phyloP scores from a whole-genome alignment of 2,888 invertebrate species.

The Crepidodera aurea region DNA sequence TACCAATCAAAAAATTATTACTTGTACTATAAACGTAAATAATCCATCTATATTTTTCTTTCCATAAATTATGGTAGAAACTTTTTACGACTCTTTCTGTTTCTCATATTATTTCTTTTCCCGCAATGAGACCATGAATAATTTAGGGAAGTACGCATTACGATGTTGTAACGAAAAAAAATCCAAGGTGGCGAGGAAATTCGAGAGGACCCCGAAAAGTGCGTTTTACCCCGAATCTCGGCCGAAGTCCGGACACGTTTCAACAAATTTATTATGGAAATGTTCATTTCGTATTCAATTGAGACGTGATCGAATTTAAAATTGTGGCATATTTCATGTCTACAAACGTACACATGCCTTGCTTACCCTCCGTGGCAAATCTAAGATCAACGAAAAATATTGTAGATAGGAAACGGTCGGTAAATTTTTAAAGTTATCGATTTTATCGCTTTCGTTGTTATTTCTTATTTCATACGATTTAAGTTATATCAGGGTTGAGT shows the following conservation, averaged over 20 bases:
- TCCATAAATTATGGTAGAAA: too few relatives aligned
- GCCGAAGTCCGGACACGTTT: conserved; percentile 56
- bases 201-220: conserved; percentile 17
- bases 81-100: background rate
- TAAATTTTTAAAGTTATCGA: conserved; percentile 15
- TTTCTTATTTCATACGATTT: background rate
- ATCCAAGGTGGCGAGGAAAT: background rate
- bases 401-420: conserved; percentile 2
- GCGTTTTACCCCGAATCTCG: conserved; percentile 24
- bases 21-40: too few relatives aligned
- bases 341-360: conserved; percentile 40
- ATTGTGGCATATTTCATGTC: conserved; percentile 59
- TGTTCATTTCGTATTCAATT: conserved; percentile 61
- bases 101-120: background rate
- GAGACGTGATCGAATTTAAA: conserved; percentile 61
- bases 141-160: background rate
- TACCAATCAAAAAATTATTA: too few relatives aligned
- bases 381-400: conserved; percentile 29
- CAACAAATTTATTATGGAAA: conserved; percentile 61
- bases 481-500: background rate
- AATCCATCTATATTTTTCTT: too few relatives aligned
- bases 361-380: conserved; percentile 43
- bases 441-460: background rate
- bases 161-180: conserved; percentile 13
- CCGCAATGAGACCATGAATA: conserved; percentile 5